Conservation (phyloP, 2,888 invertebrate genomes). For the Xiphydria camelus region DNA sequence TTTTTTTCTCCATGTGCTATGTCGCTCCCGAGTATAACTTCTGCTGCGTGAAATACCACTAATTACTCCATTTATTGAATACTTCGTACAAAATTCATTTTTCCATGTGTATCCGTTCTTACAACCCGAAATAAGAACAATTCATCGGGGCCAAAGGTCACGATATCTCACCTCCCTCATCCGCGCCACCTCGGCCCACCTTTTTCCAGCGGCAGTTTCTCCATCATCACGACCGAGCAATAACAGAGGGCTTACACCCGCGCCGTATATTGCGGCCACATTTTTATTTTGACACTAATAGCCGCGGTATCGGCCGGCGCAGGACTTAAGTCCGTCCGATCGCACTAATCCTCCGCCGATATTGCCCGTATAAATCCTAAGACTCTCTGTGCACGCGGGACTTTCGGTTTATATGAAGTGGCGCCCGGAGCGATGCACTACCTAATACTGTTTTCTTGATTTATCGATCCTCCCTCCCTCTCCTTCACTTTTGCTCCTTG, state of each 20-base stretch:
- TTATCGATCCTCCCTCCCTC: conserved; percentile 36
- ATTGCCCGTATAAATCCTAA: conserved; percentile 51
- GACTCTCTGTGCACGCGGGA: conserved; percentile 12
- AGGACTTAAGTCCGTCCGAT: conserved; percentile 53
- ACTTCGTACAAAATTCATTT: too few relatives aligned
- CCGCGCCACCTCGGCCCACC: conserved; percentile 1
- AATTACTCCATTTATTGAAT: too few relatives aligned
- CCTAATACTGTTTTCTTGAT: conserved; percentile 47
- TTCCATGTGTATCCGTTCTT: too few relatives aligned
- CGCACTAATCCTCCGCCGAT: conserved; percentile 55
- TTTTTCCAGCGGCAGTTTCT: too few relatives aligned
- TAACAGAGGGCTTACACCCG: conserved; percentile 51
- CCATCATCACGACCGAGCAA: conserved; percentile 30
- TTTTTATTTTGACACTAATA: conserved; percentile 59
- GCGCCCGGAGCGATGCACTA: conserved; percentile 18
- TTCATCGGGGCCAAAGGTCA: too few relatives aligned
- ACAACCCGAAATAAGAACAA: too few relatives aligned
- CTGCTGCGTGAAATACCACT: too few relatives aligned
- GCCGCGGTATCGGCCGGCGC: conserved; percentile 51
- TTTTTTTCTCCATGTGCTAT: too few relatives aligned
- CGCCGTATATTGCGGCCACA: conserved; percentile 54
- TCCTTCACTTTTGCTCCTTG: too few relatives aligned
- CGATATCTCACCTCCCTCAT: too few relatives aligned
- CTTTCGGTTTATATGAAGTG: conserved; percentile 29
- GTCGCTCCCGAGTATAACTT: too few relatives aligned